Conservation (phyloP, 53 echinoderm and acorn worm species). For the Paracentrotus lividus region DNA sequence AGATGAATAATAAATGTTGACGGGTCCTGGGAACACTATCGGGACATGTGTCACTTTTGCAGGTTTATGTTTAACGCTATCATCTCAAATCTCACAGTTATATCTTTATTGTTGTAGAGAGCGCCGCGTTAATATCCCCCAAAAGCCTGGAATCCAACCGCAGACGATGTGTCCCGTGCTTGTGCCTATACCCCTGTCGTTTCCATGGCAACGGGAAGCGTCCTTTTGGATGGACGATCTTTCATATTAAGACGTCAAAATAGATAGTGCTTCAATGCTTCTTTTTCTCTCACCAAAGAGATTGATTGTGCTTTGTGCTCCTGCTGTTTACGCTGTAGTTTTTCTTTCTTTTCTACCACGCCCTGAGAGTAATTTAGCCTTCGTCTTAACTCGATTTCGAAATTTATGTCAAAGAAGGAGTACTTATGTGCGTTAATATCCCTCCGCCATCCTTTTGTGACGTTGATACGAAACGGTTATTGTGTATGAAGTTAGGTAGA, state of each 20-base stretch:
- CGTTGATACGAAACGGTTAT: not conserved
- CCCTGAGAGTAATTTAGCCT: not conserved
- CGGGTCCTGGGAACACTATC: too few species aligned
- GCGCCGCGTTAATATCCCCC: not conserved
- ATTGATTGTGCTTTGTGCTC: not conserved
- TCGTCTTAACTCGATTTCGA: slow-evolving; percentile 2
- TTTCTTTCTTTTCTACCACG: not conserved
- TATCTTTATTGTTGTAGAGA: not conserved
- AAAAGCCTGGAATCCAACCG: not conserved
- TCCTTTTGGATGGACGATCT: slow-evolving; percentile 16
- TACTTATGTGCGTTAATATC: not conserved
- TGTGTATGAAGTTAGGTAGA: too few species aligned
- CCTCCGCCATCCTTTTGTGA: not conserved
- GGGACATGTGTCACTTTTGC: not conserved
- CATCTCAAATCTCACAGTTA: not conserved
- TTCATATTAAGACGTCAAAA: not conserved
- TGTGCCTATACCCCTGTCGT: not conserved
- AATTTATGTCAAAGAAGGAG: not conserved
- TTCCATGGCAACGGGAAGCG: slow-evolving; percentile 11
- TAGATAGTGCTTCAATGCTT: slow-evolving; percentile 7
- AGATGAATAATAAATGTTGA: not conserved
- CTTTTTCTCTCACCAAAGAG: not conserved
- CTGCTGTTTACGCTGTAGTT: too few species aligned
- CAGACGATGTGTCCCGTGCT: not conserved
- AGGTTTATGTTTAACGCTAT: not conserved